Percentiles rank a stretch among this genome's conserved stretches.
phyloP scores from a whole-genome alignment of 2,797 vertebrate species.

The Sarcophilus harrisii region DNA sequence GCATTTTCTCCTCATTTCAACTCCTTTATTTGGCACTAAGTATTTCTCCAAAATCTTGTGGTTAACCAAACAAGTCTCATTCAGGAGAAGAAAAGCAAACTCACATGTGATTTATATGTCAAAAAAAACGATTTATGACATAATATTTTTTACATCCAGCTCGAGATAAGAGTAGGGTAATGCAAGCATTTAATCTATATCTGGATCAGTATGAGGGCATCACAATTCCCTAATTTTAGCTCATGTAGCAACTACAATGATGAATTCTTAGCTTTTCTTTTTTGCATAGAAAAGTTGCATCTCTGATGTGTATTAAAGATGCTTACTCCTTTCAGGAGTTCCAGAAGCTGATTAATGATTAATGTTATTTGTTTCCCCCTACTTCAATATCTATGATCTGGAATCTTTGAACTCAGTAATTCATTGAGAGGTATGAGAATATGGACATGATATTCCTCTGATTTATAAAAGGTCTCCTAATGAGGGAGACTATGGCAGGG shows the following conservation, averaged over 20 bases:
- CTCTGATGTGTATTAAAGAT: background rate
- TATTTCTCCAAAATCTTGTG: background rate
- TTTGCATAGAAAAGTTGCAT: background rate
- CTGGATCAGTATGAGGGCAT: background rate
- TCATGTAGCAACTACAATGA: background rate
- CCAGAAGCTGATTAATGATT: background rate
- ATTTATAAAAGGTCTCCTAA: background rate
- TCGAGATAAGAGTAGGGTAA: background rate
- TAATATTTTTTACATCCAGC: background rate
- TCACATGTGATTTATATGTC: background rate
- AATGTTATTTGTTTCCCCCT: background rate
- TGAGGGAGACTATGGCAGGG: background rate
- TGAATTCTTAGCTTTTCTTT: background rate
- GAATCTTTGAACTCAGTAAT: background rate
- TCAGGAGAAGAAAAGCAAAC: background rate
- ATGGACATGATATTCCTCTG: background rate
- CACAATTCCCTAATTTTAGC: background rate
- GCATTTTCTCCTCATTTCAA: background rate
- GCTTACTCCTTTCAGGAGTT: background rate
- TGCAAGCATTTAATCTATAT: background rate
- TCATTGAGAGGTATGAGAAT: background rate
- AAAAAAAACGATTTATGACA: background rate
- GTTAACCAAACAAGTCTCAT: background rate
- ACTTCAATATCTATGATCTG: background rate
- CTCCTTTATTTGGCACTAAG: background rate